Percentiles rank a stretch among this genome's conserved stretches.
Evolutionary conservation across 2,113 vertebrate species (phyloP).

Genomic region (Puffinus mauretanicus): DNA sequence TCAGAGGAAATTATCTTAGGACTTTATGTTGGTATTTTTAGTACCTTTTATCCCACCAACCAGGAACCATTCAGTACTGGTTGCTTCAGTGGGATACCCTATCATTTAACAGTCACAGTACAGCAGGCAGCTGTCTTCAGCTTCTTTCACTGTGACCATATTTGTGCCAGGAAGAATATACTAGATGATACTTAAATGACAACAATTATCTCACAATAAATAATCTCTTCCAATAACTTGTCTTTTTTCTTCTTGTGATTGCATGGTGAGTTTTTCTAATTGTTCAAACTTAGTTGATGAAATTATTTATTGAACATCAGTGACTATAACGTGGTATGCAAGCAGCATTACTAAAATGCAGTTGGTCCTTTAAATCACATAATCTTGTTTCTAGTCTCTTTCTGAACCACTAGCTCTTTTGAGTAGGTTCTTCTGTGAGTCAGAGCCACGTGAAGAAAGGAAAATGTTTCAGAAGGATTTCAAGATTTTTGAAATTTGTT

Average conservation of each 20-base stretch:
- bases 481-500: not conserved
- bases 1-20: not conserved
- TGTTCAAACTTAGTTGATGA: not conserved
- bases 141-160: not conserved
- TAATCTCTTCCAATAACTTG: not conserved
- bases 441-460: not conserved
- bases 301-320: not conserved
- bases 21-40: not conserved
- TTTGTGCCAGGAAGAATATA: not conserved
- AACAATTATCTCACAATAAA: not conserved
- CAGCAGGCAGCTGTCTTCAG: not conserved
- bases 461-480: not conserved
- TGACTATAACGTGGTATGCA: not conserved
- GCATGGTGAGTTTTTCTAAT: not conserved
- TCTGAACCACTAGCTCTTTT: not conserved
- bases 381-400: not conserved
- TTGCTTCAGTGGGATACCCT: not conserved
- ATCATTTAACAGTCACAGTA: not conserved
- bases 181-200: not conserved
- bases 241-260: not conserved
- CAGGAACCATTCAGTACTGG: not conserved
- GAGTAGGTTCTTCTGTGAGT: not conserved
- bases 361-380: not conserved
- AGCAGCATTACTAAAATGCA: not conserved
- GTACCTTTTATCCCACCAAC: not conserved